Base-by-base conservation (phyloP, 1,140 invertebrate species). In the Brachionus calyciflorus region DNA sequence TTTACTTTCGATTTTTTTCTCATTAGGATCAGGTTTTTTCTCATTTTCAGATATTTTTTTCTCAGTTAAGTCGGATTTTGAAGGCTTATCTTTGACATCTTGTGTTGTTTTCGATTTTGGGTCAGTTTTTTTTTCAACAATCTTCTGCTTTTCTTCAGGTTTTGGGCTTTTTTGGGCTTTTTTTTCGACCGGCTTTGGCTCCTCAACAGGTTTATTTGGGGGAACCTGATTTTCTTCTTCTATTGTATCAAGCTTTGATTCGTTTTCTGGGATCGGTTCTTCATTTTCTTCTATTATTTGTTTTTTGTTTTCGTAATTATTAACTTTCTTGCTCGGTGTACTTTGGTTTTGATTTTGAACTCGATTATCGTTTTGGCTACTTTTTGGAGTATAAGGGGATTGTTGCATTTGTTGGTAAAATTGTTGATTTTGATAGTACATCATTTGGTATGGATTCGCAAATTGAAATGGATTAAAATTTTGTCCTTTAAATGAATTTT, bases 391-490 rank as follows among this genome's bases (percentile, higher is more conserved):
- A n/a, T n/a, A n/a, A n/a, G n/a, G n/a, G n/a, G n/a, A n/a, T n/a
- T n/a, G n/a, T n/a, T n/a, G n/a, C n/a, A 17, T 65, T 30, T 65
- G 28, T 7, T 24, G 40, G 7, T 46, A 10, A 14, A 4, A 44
- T 19, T 7, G 37, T 21, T 65, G 60, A 65, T 44, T 65, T 65
- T 41, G 60, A 46, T 65, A 65, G 17, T 12, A 65, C 60, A 44
- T 41, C 21, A 44, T 44, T 24, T 24, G 60, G 44, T 65, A 65
- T n/a, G 40, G 60, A 28, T 65, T 44, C 1, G 37, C 37, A 44
- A 30, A 65, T 26, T 65, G 60, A 44, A 65, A 44, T 21, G 60
- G 60, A 65, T 65, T 44, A 1, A 44, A 14, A 65, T 46, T 65
- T 44, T 60, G 55, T 17, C 37, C 37, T 37, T 37, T 60, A 21